phyloP scores from a whole-genome alignment of 2,888 invertebrate genomes.

The Caenorhabditis panamensis region DNA sequence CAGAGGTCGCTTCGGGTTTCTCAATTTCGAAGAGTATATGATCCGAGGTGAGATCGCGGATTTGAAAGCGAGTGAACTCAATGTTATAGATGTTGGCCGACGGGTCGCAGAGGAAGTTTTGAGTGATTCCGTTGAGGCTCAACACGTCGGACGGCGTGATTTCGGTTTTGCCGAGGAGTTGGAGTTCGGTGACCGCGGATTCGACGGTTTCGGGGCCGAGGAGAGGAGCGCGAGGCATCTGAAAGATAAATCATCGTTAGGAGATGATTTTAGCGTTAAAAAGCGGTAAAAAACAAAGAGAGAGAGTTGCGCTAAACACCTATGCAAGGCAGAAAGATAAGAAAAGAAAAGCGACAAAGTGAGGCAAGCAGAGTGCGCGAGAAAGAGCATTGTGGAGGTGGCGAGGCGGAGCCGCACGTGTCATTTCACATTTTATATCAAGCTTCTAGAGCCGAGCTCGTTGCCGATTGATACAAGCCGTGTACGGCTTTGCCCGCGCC shows the following conservation, averaged over 20 bases:
- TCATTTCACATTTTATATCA: neutral
- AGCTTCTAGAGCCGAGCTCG: neutral
- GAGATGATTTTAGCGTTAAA: no score
- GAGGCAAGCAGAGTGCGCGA: neutral
- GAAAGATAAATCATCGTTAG: no score
- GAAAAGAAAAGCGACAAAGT: neutral
- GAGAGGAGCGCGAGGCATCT: no score
- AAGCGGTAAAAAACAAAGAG: no score
- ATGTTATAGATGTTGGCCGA: slow-evolving; percentile 98
- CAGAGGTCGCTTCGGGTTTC: slow-evolving; percentile 84
- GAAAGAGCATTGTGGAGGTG: neutral
- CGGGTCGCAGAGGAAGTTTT: slow-evolving; percentile 90
- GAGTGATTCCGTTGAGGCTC: slow-evolving; percentile 57
- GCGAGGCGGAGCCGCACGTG: neutral
- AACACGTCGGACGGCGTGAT: slow-evolving; percentile 67
- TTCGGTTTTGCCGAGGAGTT: slow-evolving; percentile 46
- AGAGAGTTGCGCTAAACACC: no score
- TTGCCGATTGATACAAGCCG: neutral
- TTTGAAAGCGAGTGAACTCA: slow-evolving; percentile 97
- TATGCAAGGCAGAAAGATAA: neutral
- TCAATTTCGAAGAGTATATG: slow-evolving; percentile 95
- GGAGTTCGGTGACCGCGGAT: slow-evolving; percentile 49
- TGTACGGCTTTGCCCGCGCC: no score
- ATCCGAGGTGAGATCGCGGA: slow-evolving; percentile 91
- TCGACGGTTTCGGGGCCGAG: neutral